Evolutionary conservation across 2,797 vertebrate genomes (phyloP), one percentile per base, ranked within the genome.

Genomic region (Anas acuta): DNA sequence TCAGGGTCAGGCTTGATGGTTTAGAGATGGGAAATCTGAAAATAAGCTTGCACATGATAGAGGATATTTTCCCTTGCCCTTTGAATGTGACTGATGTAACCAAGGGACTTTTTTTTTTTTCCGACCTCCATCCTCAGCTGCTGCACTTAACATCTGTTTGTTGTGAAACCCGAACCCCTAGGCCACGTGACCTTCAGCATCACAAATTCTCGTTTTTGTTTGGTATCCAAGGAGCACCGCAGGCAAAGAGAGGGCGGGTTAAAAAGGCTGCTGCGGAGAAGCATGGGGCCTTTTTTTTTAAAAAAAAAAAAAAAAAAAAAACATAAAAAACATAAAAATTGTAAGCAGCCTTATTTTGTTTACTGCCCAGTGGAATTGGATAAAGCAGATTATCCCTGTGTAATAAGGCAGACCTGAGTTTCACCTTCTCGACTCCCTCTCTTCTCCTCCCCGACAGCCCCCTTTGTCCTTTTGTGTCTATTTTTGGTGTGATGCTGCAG

Each of bases 91-190:
- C 71, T 79, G 77, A 67, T 85, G 62, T 60, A 73, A 37, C 1
- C 26, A 49, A 62, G 94, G 78, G 43, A 45, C 65, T 47, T 47
- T 49, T 41, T 4, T 37, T 95, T 95, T 30, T 21, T 23, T 18
- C 33, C 33, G 14, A 39, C 7, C 9, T 3, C 10, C 49, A 43
- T 53, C 51, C 57, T 67, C 92, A 89, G 95, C 93, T 87, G 90
- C 97, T 60, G 82, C 98, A 95, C 92, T 97, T 98, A 98, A 97
- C 98, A 98, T 98, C 98, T 99, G 99, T 99, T 99, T 99, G 99
- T 99, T 99, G 99, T 99, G 99, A 99, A 99, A 99, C 98, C 96
- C 11, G 98, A 99, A 98, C 95, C 94, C 35, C 39, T 0, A 26
- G 84, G 51, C 97, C 99, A 98, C 97, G 98, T 99, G 99, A 99